phyloP scores from a whole-genome alignment of 2,113 vertebrate species.

The Corythornis cristatus region DNA sequence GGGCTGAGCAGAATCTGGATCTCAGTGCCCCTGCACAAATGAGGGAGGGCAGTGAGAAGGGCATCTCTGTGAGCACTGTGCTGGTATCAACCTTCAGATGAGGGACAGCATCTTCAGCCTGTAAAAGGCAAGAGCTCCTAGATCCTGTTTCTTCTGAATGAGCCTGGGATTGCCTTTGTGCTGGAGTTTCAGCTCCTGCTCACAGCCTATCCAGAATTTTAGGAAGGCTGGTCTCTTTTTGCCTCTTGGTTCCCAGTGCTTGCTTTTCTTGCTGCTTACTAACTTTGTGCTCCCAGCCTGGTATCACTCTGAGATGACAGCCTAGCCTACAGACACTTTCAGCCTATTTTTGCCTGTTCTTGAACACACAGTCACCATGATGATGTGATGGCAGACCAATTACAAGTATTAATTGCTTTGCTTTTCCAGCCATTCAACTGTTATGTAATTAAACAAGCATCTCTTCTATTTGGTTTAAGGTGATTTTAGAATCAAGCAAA shows the following conservation, averaged over 20 bases:
- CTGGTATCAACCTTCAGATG: background rate
- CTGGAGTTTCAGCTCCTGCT: background rate
- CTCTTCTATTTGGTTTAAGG: background rate
- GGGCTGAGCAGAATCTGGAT: background rate
- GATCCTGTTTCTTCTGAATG: background rate
- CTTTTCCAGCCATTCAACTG: background rate
- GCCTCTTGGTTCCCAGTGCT: background rate
- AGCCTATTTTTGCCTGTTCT: background rate
- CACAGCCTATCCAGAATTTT: background rate
- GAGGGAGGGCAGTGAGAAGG: background rate
- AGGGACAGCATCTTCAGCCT: background rate
- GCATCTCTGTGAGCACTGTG: background rate
- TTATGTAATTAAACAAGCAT: background rate
- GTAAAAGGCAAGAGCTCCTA: background rate
- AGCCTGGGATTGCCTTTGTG: background rate
- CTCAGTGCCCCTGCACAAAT: background rate
- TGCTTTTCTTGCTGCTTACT: background rate
- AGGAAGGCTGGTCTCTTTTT: background rate
- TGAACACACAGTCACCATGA: background rate
- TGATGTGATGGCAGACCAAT: background rate
- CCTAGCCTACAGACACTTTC: background rate
- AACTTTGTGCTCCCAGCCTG: background rate
- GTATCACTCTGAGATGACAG: background rate
- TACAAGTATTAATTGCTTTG: background rate
- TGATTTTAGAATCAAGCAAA: background rate